Conservation (phyloP, 30 jellyfish, hydroid and myxozoan genomes). For the Hydractinia symbiolongicarpus region DNA sequence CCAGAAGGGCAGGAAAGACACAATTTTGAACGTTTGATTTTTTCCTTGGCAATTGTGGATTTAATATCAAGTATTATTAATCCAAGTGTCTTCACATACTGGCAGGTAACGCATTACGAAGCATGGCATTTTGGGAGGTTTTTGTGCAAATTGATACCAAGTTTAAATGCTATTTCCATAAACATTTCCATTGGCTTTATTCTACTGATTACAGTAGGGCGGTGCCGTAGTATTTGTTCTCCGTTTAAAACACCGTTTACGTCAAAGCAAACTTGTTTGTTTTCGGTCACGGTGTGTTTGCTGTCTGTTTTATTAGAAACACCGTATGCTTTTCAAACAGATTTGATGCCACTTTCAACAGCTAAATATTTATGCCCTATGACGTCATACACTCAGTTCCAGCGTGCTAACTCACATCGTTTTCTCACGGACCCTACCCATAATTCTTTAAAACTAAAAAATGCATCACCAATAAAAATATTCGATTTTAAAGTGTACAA, state of each 20-base stretch:
- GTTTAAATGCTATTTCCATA: neutral
- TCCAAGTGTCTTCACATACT: neutral
- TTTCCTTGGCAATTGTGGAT: slow-evolving; percentile 1
- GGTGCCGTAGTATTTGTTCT: slow-evolving; percentile 16
- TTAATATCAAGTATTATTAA: slow-evolving; percentile 10
- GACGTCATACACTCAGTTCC: neutral
- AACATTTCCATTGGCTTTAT: slow-evolving; percentile 8
- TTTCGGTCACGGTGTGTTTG: neutral
- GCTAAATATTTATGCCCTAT: neutral
- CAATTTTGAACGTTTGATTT: slow-evolving; percentile 3
- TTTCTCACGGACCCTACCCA: neutral
- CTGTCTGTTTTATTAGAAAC: neutral
- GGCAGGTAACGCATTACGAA: neutral
- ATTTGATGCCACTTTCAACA: neutral
- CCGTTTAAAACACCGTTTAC: slow-evolving; percentile 3
- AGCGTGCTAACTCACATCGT: neutral
- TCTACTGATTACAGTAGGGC: neutral
- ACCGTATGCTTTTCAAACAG: neutral
- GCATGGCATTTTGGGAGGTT: slow-evolving; percentile 12
- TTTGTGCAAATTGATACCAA: slow-evolving; percentile 4
- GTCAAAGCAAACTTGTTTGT: neutral
- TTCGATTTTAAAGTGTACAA: neutral
- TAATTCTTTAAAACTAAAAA: neutral
- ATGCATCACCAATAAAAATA: neutral
- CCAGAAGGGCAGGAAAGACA: neutral